phyloP scores from a whole-genome alignment of 2,888 invertebrate species.

The Spisula subtruncata region DNA sequence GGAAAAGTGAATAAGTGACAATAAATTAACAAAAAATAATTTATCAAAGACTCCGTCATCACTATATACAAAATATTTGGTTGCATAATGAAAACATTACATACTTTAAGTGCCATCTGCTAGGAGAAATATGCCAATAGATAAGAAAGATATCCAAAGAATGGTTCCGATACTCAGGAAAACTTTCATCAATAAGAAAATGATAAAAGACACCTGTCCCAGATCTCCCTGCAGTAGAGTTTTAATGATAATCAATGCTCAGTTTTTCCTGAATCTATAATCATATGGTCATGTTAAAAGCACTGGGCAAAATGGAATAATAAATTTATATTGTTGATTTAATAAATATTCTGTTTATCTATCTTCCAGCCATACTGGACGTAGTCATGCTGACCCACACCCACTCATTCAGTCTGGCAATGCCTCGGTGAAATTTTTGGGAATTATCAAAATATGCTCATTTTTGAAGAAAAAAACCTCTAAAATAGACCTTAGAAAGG shows the following conservation, averaged over 20 bases:
- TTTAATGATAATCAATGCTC: constrained; percentile 13
- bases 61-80: constrained; percentile 22
- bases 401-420: too few species aligned
- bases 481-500: too few species aligned
- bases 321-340: not conserved
- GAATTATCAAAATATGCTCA: too few species aligned
- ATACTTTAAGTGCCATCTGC: constrained; percentile 17
- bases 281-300: not conserved
- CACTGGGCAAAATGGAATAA: not conserved
- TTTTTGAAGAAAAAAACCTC: too few species aligned
- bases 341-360: too few species aligned
- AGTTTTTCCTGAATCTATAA: not conserved
- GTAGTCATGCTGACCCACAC: too few species aligned
- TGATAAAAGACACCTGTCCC: constrained; percentile 18
- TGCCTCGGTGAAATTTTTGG: too few species aligned
- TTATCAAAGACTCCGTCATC: constrained; percentile 14
- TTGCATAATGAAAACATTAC: constrained; percentile 21
- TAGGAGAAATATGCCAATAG: not conserved
- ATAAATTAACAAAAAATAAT: not conserved
- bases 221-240: not conserved
- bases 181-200: not conserved
- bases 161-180: constrained; percentile 13
- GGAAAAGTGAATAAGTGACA: not conserved
- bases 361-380: too few species aligned
- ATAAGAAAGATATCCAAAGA: constrained; percentile 19